Base-by-base conservation (phyloP, 2,888 invertebrate genomes). In the Ichneumoninae sp. region DNA sequence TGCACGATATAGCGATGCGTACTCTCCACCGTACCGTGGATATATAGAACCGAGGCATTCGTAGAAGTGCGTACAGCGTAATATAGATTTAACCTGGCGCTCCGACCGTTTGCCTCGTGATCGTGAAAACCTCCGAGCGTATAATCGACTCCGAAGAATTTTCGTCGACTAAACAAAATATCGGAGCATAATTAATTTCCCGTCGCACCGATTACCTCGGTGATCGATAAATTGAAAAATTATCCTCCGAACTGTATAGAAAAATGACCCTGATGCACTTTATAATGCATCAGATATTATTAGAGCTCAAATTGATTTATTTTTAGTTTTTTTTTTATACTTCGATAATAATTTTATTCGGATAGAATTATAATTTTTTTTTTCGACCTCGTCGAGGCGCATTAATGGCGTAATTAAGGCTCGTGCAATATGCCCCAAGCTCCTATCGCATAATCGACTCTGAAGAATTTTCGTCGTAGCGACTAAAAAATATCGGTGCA, bases 361-460 rank as follows among this genome's bases (percentile, higher is more conserved):
- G 26, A 30, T 3, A 30, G 30, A 30, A 30, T 30, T 30, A 30
- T 30, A 30, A 30, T 30, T 30, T 30, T 5, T 30, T 30, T 30
- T 30, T 30, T 30, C 30, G 5, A 4, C 30, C 4, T 30, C 30
- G 30, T 30, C 30, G 30, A 5, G 30, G 30, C 5, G 30, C 30
- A 30, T 30, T 30, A 30, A 30, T 30, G 30, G 30, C 30, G 30
- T 30, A 30, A 5, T 30, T 30, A 30, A 30, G 30, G 30, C 30
- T 30, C 5, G 30, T 30, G 5, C 3, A 30, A 30, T 30, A 30
- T 5, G 5, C 30, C 30, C 30, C 30, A 30, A 30, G 30, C 63
- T 54, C 44, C 69, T 19, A 79, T 74, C 69, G 79, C 54, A 79
- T 65, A 74, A 79, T 50, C 63, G 71, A 79, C 74, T 36, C 47